Conservation (phyloP, 2,888 invertebrate genomes). For the Ophion costatus region DNA sequence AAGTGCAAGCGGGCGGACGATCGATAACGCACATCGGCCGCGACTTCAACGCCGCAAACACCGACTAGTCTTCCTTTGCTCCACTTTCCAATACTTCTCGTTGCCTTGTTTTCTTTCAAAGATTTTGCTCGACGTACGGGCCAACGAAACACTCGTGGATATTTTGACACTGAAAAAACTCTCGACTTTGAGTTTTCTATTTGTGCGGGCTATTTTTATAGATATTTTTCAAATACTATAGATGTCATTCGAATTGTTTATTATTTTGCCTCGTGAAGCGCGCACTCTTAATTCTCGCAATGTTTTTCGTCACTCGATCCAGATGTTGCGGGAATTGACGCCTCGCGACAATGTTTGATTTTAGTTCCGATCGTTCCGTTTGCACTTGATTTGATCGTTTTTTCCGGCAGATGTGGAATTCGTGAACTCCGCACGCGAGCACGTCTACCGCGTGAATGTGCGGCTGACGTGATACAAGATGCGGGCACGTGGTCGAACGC, state of each 20-base stretch:
- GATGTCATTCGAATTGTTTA: not conserved
- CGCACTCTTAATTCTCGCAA: not conserved
- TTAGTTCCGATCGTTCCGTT: not conserved
- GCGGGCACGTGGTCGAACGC: conserved; percentile 72
- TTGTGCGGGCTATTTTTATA: not conserved
- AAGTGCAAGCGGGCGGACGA: not conserved
- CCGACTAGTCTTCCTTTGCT: not conserved
- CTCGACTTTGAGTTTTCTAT: not conserved
- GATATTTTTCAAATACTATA: not conserved
- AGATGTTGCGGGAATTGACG: not conserved
- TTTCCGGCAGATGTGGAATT: not conserved
- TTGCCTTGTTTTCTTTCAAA: not conserved
- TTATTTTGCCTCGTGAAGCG: not conserved
- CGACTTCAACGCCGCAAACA: not conserved
- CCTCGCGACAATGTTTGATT: no score
- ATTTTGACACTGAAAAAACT: not conserved
- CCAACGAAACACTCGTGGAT: not conserved
- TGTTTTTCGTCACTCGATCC: not conserved
- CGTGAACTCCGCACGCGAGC: conserved; percentile 63
- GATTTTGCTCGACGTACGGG: not conserved
- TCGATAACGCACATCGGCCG: not conserved
- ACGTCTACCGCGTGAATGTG: conserved; percentile 73
- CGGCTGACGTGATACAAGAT: conserved; percentile 38
- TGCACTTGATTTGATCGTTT: not conserved
- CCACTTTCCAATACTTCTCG: not conserved